Evolutionary conservation across 1,140 invertebrate genomes (phyloP).

Genomic region (Drosophila sucinea): DNA sequence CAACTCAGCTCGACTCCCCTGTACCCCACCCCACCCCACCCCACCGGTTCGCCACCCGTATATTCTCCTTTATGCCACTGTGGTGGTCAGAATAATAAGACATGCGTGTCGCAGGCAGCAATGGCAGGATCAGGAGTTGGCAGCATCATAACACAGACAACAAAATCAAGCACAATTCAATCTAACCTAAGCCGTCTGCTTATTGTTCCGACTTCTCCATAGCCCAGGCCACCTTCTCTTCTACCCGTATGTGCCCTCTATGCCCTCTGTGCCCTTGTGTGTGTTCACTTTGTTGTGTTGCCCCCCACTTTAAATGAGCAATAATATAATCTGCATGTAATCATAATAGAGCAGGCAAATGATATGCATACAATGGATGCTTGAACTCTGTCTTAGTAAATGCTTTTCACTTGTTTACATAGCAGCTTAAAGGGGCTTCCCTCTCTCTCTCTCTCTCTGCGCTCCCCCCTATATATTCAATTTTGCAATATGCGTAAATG

Average conservation of each 20-base stretch:
- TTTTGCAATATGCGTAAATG: slow-evolving; percentile 77
- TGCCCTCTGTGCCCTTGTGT: background rate
- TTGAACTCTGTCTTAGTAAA: slow-evolving; percentile 59
- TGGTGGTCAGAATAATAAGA: background rate
- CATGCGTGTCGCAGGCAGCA: background rate
- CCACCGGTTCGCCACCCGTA: background rate
- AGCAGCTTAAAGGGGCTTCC: slow-evolving; percentile 61
- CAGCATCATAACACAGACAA: background rate
- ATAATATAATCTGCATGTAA: slow-evolving; percentile 44
- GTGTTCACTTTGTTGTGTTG: background rate
- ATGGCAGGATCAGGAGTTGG: slow-evolving; percentile 1
- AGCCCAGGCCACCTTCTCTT: background rate
- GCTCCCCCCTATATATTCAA: slow-evolving; percentile 55
- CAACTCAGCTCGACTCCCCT: background rate
- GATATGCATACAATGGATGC: slow-evolving; percentile 47
- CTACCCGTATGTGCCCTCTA: background rate
- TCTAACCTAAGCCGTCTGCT: slow-evolving; percentile 9
- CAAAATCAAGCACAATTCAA: slow-evolving; percentile 12
- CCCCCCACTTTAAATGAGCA: slow-evolving; percentile 34
- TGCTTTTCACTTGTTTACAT: slow-evolving; percentile 74
- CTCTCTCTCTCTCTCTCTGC: background rate
- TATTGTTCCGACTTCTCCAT: slow-evolving; percentile 7
- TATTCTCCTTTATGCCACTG: background rate
- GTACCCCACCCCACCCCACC: background rate
- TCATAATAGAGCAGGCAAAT: slow-evolving; percentile 42